Evolutionary conservation across 2,113 vertebrate species (phyloP), one percentile per base, ranked within the genome.

Genomic region (Gasterosteus nipponicus): DNA sequence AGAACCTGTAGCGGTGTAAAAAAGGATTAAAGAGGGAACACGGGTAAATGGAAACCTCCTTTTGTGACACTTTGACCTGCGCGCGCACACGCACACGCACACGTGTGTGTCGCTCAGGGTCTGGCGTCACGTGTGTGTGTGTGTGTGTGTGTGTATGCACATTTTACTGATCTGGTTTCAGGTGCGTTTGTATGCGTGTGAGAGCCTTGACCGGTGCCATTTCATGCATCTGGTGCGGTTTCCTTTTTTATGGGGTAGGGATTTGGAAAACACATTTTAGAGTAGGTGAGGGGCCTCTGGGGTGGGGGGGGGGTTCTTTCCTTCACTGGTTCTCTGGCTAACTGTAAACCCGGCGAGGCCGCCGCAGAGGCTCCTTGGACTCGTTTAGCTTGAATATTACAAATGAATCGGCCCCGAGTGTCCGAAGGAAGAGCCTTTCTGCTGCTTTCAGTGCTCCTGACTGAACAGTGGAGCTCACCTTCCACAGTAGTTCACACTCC

Each of bases 401-500:
- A 54, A 54, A 22, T 54, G 4, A 54, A 54, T 54, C 26, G 57
- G 49, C 33, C 22, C 6, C n/a, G 51, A 77, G 22, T 26, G 22
- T 26, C 22, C 22, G 22, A 26, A 26, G 22, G 22, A 26, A 26
- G 22, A 26, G 42, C 12, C 12, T 14, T 15, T 14, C 12, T 44
- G 12, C 14, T 46, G 44, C 44, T 4, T 15, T 46, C 44, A 44
- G 42, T 44, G 14, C 4, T 15, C 10, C 38, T 44, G 35, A 35
- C 5, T 62, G 16, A 59, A 33, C 10, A 47, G 22, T 1, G 53
- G 58, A 16, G 33, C 74, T 85, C 94, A 99, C 98, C 97, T 99
- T 99, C 98, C 98, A 98, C 10, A 99, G 93, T 75, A 99, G 95
- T 89, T 99, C 97, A 66, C 97, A 98, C 83, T 99, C 98, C 0